A percentile compares a stretch with the other conserved stretches of the same genome.
Conservation (phyloP, 2,113 vertebrate genomes). For the Manacus vitellinus region DNA sequence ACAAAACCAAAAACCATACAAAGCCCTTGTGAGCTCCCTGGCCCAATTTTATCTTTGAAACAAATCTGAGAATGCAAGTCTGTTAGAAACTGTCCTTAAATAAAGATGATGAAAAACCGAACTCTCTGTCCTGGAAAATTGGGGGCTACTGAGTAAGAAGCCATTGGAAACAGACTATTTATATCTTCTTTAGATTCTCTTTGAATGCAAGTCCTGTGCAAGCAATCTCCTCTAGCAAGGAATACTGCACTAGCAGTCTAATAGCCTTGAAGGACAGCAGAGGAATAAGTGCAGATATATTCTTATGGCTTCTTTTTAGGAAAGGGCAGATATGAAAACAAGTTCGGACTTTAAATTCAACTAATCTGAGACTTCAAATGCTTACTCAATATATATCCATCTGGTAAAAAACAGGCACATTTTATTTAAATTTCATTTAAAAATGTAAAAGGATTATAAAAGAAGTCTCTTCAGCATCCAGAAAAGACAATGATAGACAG, state of each 20-base stretch:
- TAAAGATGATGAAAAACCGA: not conserved
- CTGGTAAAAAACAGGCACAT: not conserved
- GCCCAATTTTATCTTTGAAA: not conserved
- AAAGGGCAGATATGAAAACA: not conserved
- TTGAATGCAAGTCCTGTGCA: conserved; percentile 11
- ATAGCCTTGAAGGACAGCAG: not conserved
- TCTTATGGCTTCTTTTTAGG: not conserved
- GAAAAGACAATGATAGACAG: not conserved
- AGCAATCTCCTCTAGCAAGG: not conserved
- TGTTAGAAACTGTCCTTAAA: not conserved
- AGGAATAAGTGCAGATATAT: not conserved
- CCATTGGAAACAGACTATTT: not conserved
- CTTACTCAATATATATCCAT: not conserved
- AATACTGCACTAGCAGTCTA: not conserved
- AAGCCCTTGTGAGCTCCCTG: not conserved
- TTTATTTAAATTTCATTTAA: not conserved
- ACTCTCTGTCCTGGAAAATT: not conserved
- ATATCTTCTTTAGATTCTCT: not conserved
- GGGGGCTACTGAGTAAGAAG: not conserved
- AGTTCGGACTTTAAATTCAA: not conserved
- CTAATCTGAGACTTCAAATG: not conserved
- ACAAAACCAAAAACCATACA: not conserved
- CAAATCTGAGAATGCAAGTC: not conserved
- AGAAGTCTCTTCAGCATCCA: not conserved
- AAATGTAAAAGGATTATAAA: not conserved